Base-by-base conservation (phyloP, 2,888 invertebrate species). In the Drosophila atripex region DNA sequence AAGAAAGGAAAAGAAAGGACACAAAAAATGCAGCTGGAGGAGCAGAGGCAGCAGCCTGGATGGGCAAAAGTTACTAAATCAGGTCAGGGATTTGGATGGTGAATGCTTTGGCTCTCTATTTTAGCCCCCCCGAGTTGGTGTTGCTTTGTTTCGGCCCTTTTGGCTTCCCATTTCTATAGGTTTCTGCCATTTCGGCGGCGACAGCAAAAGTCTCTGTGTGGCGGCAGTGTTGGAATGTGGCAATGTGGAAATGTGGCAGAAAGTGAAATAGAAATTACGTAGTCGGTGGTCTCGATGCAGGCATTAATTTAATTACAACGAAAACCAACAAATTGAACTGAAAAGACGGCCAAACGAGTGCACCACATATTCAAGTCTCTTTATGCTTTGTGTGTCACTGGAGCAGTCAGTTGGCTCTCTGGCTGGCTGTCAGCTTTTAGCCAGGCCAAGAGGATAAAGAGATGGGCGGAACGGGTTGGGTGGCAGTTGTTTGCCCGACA, bases 81-180 rank as follows among this genome's bases (percentile, higher is more conserved):
- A 85, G 82, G 82, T 82, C 82, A 82, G 82, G 85, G 82, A 82
- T 82, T 82, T 85, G 75, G 63, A 55, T 52, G 68, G 63, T 47
- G 53, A 61, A 54, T 58, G 60, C 49, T 32, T 47, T 32, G 7
- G 47, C 54, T 41, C 41, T 41, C 58, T 16, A 46, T 58, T 59
- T 35, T 43, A 8, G 11, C 16, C 28, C 2, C 28, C 2, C n/a
- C 12, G 45, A 50, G 28, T 43, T 51, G 43, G 59, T 54, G 56
- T 59, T 54, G 65, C 53, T 60, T 63, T 71, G 57, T 53, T 74
- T 61, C 58, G 63, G n/a, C 53, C 69, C n/a, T 32, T 25, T 52
- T 30, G 16, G 43, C 12, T 56, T 43, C 45, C 12, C 30, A 11
- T 51, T 43, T 35, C 30, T 54, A 12, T 18, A 30, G 16, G 28